Conservation (phyloP, 2,888 invertebrate species). For the Scaeva pyrastri region DNA sequence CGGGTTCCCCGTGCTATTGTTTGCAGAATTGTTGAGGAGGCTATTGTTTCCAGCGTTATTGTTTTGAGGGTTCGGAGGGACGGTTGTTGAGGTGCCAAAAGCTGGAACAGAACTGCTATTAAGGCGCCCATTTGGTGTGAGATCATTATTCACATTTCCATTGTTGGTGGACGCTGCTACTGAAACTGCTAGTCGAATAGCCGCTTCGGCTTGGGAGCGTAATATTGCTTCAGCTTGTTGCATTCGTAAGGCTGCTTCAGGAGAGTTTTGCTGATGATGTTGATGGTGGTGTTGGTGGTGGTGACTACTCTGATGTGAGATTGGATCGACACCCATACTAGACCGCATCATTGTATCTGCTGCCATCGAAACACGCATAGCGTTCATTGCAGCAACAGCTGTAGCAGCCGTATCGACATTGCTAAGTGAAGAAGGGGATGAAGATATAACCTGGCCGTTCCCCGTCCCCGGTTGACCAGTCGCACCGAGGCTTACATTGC, state of each 20-base stretch:
- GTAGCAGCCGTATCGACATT: conserved; percentile 81
- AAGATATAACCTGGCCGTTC: conserved; percentile 76
- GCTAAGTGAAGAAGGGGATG: conserved; percentile 82
- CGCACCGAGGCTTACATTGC: conserved; percentile 32
- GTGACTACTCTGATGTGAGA: conserved; percentile 79
- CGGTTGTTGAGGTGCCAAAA: conserved; percentile 42
- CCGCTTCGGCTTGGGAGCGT: conserved; percentile 93
- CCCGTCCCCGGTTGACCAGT: conserved; percentile 47
- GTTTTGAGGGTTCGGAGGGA: conserved; percentile 59
- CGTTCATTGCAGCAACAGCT: conserved; percentile 86
- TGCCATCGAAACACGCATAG: conserved; percentile 86
- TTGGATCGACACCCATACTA: conserved; percentile 82
- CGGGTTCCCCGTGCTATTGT: conserved; percentile 37
- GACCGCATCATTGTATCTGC: conserved; percentile 85
- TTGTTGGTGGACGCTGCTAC: conserved; percentile 85
- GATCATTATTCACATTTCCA: conserved; percentile 73
- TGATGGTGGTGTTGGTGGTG: conserved; percentile 78
- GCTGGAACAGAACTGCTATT: conserved; percentile 33
- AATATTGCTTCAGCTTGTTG: conserved; percentile 93
- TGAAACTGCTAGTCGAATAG: conserved; percentile 91
- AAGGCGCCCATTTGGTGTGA: conserved; percentile 62
- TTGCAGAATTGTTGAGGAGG: conserved; percentile 49
- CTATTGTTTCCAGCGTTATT: conserved; percentile 49
- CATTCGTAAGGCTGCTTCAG: conserved; percentile 86
- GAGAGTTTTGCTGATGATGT: conserved; percentile 79